These are phyloP conservation scores for Siphlonurus alternatus DNA, from an alignment of 2,888 invertebrate species.

Conservation along the genomic window DNA sequence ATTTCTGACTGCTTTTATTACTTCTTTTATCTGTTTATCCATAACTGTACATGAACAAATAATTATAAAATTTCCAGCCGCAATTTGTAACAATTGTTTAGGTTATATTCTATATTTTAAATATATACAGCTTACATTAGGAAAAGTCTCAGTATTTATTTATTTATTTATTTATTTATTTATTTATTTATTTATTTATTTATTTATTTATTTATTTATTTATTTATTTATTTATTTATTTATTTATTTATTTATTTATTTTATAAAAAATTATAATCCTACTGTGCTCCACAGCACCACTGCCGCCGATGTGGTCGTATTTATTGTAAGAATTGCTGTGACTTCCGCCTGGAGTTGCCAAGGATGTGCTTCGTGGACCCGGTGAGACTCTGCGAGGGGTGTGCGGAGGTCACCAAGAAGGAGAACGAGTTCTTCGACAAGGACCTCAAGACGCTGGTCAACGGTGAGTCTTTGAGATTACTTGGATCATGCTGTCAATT, in stretches of 20 bases:
- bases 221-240: neutral
- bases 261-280: neutral
- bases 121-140: too few species aligned
- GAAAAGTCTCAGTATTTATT: neutral
- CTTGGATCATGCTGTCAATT: neutral
- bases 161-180: neutral
- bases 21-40: too few species aligned
- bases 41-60: too few species aligned
- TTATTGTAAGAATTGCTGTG: slow-evolving; percentile 29
- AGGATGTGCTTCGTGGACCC: slow-evolving; percentile 35
- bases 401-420: slow-evolving; percentile 24
- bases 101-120: too few species aligned
- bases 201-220: slow-evolving; percentile 2
- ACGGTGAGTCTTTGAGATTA: slow-evolving; percentile 19
- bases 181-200: slow-evolving; percentile 2
- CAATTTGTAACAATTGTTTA: too few species aligned
- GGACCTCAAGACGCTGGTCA: slow-evolving; percentile 26
- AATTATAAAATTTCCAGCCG: too few species aligned
- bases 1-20: too few species aligned
- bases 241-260: neutral
- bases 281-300: slow-evolving; percentile 27
- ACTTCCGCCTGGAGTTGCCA: slow-evolving; percentile 24
- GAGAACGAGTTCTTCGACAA: slow-evolving; percentile 32
- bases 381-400: slow-evolving; percentile 28
- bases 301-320: slow-evolving; percentile 32